Evolutionary conservation across 2,888 invertebrate species (phyloP), one percentile per base, ranked within the genome.

Genomic region (Drosophila prolongata): DNA sequence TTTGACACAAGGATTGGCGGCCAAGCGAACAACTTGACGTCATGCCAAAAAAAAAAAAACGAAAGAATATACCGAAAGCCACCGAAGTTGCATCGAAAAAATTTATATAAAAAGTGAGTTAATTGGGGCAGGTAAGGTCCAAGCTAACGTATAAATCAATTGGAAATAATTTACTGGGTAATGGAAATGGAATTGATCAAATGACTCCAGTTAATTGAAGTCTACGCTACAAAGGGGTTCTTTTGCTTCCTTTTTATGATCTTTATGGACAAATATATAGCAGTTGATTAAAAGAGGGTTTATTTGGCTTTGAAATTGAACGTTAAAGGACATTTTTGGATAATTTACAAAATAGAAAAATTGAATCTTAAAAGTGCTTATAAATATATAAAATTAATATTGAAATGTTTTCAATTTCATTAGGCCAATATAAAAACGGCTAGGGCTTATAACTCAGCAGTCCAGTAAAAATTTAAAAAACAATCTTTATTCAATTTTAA

Each of bases 21-120:
- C 58, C 58, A 61, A 60, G 50, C 50, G 64, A 50, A 30, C 38
- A 42, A 46, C 53, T 56, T 72, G 79, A 81, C 69, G 80, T 74
- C 64, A 86, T 66, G 69, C 64, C 16, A 30, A 61, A 53, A 37
- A n/a, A n/a, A 30, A 61, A 53, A 58, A 27, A n/a, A 30, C 43
- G 14, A n/a, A 30, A 19, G 14, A n/a, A 44, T 16, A 37, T 53
- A 58, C 19, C 38, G 8, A n/a, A 37, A 6, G 40, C 3, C 47
- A 30, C 6, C 14, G 47, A 60, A 57, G 47, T 24, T 47, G 14
- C 56, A 11, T 46, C n/a, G n/a, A 35, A 62, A 49, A 49, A 13
- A 30, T 3, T 16, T 3, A 40, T n/a, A 42, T 16, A 49, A 42
- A 50, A 52, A 62, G 16, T 16, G 13, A 14, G 38, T 34, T 57